A percentile compares a stretch with the other conserved stretches of the same genome.
phyloP scores from a whole-genome alignment of 2,888 invertebrate species.

The Pyrocoelia pectoralis region DNA sequence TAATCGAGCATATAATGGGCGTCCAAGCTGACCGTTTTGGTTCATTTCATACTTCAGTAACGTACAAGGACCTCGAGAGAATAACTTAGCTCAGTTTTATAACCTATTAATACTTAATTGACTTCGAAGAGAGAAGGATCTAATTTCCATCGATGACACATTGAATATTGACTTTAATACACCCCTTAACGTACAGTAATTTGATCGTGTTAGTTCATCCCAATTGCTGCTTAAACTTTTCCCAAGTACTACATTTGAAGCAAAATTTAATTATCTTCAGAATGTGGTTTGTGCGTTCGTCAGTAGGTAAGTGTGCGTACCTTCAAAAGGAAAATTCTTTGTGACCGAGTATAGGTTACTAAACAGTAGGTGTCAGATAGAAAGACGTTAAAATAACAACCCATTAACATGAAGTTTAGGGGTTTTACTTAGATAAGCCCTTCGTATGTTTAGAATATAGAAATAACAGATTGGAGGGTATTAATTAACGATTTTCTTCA shows the following conservation, averaged over 20 bases:
- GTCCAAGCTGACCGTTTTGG: conserved; percentile 52
- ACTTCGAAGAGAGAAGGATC: conserved; percentile 25
- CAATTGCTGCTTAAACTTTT: conserved; percentile 11
- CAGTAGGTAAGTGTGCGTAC: no score
- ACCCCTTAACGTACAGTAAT: conserved; percentile 9
- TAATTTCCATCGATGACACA: conserved; percentile 31
- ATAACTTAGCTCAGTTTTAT: conserved; percentile 49
- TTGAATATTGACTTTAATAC: conserved; percentile 21
- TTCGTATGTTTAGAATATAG: not conserved
- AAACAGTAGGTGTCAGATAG: not conserved
- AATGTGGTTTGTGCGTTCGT: no score
- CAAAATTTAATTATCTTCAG: not conserved
- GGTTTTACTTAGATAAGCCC: not conserved
- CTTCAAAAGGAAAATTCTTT: no score
- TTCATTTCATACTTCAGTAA: conserved; percentile 44
- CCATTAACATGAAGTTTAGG: not conserved
- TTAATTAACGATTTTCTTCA: conserved; percentile 23
- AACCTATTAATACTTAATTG: conserved; percentile 48
- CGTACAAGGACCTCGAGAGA: conserved; percentile 47
- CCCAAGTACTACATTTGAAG: not conserved
- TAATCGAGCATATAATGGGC: conserved; percentile 57
- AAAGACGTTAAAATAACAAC: not conserved
- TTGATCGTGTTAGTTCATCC: conserved; percentile 24
- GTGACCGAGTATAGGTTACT: no score
- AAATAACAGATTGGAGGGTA: conserved; percentile 14